Evolutionary conservation across 2,888 invertebrate species (phyloP).

Genomic region (Drosophila yooni): DNA sequence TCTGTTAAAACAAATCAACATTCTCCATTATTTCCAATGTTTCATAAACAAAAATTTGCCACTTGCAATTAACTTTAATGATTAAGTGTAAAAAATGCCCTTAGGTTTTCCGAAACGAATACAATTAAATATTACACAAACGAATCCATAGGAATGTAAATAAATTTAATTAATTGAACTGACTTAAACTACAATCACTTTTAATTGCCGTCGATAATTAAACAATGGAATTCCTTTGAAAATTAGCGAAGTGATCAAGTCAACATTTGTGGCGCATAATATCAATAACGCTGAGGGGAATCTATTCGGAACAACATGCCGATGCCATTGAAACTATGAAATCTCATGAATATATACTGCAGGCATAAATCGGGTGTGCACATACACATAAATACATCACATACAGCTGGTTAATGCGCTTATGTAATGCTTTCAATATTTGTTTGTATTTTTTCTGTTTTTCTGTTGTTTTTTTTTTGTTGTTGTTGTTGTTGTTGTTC

Average conservation of each 20-base stretch:
- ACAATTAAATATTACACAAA: not conserved
- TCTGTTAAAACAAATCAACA: not conserved
- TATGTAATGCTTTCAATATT: slow-evolving; percentile 45
- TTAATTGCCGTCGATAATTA: slow-evolving; percentile 47
- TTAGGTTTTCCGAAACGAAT: not conserved
- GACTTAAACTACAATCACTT: slow-evolving; percentile 13
- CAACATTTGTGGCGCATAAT: slow-evolving; percentile 40
- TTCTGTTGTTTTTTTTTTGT: not conserved
- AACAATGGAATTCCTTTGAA: slow-evolving; percentile 66
- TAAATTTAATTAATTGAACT: slow-evolving; percentile 11
- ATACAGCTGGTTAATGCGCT: slow-evolving; percentile 35
- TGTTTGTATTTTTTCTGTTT: slow-evolving; percentile 4
- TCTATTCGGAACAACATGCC: slow-evolving; percentile 27
- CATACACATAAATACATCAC: slow-evolving; percentile 12
- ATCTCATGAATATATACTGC: slow-evolving; percentile 40
- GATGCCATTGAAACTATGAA: slow-evolving; percentile 48
- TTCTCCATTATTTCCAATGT: too few species aligned
- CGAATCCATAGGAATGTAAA: not conserved
- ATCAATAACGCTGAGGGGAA: slow-evolving; percentile 45
- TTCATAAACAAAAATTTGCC: not conserved
- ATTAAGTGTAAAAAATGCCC: not conserved
- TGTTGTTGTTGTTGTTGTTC: not conserved
- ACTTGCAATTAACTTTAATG: not conserved
- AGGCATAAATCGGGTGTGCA: slow-evolving; percentile 57
- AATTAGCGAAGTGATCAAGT: slow-evolving; percentile 55